A percentile compares a stretch with the other conserved stretches of the same genome.
These are phyloP conservation scores for Lithophane ornitopus DNA, from an alignment of 2,888 invertebrate species.

Conservation along the genomic window DNA sequence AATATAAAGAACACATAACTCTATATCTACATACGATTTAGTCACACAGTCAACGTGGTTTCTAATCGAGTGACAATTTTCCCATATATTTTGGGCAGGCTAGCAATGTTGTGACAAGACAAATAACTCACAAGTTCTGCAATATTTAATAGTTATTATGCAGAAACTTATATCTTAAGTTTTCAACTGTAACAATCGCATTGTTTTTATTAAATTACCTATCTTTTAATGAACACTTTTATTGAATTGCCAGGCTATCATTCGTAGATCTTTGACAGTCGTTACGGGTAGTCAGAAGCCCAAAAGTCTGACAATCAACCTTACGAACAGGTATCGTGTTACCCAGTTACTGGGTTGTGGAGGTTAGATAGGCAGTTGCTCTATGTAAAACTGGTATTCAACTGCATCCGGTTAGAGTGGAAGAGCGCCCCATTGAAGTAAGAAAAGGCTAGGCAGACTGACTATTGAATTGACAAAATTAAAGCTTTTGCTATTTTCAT, in stretches of 20 bases:
- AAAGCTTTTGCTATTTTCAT: not conserved
- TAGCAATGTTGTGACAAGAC: constrained; percentile 5
- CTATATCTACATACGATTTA: constrained; percentile 32
- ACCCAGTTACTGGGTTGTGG: not conserved
- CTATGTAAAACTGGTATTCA: not conserved
- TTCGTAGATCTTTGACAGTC: not conserved
- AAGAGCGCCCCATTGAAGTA: not conserved
- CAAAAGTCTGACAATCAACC: not conserved
- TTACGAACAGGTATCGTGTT: not conserved
- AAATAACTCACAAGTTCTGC: not conserved
- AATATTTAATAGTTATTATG: not conserved
- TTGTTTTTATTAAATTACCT: not conserved
- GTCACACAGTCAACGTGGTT: constrained; percentile 11
- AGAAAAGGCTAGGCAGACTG: not conserved
- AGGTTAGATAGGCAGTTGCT: not conserved
- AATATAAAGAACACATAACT: constrained; percentile 47
- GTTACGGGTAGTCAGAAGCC: not conserved
- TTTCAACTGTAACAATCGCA: not conserved
- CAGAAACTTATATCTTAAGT: not conserved
- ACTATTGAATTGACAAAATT: not conserved
- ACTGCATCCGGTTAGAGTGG: not conserved
- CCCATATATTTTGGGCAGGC: constrained; percentile 12
- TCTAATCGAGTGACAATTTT: constrained; percentile 3
- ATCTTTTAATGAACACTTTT: not conserved
- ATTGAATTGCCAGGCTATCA: not conserved